phyloP scores from a whole-genome alignment of 92 coral and sea anemone species.

The Montipora capitata region DNA sequence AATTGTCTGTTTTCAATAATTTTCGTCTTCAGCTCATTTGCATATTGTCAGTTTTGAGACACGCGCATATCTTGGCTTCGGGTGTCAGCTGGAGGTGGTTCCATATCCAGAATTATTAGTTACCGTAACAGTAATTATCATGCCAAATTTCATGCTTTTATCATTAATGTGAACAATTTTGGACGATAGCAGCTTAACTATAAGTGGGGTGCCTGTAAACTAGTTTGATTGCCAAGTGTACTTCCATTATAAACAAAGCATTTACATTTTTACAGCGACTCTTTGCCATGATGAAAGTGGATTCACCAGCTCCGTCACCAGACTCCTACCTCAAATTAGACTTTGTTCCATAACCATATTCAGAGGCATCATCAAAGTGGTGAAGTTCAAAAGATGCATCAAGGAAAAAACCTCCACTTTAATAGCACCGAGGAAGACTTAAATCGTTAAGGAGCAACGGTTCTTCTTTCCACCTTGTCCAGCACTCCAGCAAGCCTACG shows the following conservation, averaged over 20 bases:
- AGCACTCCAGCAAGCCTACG: conserved; percentile 52
- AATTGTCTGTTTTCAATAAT: no score
- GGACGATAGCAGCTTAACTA: no score
- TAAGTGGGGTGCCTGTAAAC: conserved; percentile 46
- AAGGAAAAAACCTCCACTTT: conserved; percentile 8
- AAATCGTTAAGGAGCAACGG: conserved; percentile 40
- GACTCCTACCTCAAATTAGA: conserved; percentile 58
- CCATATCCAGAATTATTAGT: no score
- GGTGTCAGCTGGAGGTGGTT: no score
- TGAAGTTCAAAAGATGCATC: conserved; percentile 49
- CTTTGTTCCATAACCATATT: conserved; percentile 69
- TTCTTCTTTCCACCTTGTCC: conserved; percentile 54
- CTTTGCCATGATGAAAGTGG: conserved; percentile 64
- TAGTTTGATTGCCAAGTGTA: no score
- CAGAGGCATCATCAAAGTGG: conserved; percentile 68
- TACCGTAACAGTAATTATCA: no score
- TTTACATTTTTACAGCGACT: conserved; percentile 12
- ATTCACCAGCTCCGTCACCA: conserved; percentile 47
- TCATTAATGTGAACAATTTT: no score
- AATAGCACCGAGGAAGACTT: conserved; percentile 53
- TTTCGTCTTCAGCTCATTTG: no score
- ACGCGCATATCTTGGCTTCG: no score
- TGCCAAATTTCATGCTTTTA: no score
- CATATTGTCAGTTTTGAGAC: no score
- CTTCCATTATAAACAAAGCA: no score